Conservation (phyloP, 2,888 invertebrate species). For the Thyatira batis region DNA sequence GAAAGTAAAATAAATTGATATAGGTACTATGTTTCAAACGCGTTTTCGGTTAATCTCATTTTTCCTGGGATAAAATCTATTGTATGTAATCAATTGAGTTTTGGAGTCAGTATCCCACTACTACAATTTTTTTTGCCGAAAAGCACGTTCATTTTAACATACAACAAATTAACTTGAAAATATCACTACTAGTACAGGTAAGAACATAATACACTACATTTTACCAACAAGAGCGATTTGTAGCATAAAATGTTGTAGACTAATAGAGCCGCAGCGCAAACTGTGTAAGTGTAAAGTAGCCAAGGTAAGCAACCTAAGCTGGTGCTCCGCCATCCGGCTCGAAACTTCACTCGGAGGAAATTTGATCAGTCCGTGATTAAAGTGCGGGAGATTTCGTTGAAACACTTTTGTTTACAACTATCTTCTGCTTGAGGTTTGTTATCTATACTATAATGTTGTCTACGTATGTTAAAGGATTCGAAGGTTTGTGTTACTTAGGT, state of each 20-base stretch:
- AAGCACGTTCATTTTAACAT: too few relatives aligned
- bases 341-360: constrained; percentile 56
- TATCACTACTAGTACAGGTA: too few relatives aligned
- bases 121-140: too few relatives aligned
- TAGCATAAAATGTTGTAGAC: background rate
- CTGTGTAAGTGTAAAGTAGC: background rate
- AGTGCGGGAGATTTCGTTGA: constrained; percentile 39
- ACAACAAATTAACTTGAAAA: too few relatives aligned
- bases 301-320: background rate
- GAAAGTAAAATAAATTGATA: too few relatives aligned
- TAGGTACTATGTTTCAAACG: too few relatives aligned
- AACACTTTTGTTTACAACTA: constrained; percentile 13
- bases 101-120: too few relatives aligned
- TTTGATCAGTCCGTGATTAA: constrained; percentile 61
- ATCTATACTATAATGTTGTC: background rate
- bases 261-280: background rate
- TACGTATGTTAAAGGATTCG: too few relatives aligned
- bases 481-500: too few relatives aligned
- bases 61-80: too few relatives aligned
- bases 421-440: constrained; percentile 11
- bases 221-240: background rate
- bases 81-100: too few relatives aligned
- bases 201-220: background rate
- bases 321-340: constrained; percentile 5
- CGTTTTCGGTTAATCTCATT: too few relatives aligned